Base-by-base conservation (phyloP, 2,888 invertebrate genomes). In the Lasius platythorax region DNA sequence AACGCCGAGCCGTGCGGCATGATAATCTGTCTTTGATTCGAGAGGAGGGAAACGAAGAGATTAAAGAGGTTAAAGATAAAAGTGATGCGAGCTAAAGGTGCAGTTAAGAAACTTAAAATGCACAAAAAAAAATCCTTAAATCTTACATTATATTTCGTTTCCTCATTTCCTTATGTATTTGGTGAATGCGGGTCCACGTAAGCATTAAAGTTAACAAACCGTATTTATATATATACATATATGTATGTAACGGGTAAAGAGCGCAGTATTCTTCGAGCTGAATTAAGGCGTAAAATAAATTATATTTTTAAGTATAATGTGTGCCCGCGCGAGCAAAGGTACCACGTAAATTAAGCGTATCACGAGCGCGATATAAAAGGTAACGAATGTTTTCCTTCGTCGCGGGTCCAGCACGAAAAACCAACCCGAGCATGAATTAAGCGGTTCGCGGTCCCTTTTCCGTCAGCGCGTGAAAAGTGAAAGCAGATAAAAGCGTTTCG, bases 381-480 rank as follows among this genome's bases (percentile, higher is more conserved):
- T 75, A 75, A 82, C 30, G 12, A 66, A 75, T 40, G 43, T 53
- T 18, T 23, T 33, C 46, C 74, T 30, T 23, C 37, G 15, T 70
- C n/a, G 67, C 50, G 46, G n/a, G 15, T 18, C 15, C 66, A 37
- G 67, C 79, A 53, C 61, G 79, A 72, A 79, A 72, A 72, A 61
- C 18, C 28, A 72, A 61, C 46, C 12, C 72, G 79, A 28, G 73
- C 61, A 61, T 8, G 18, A 79, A 79, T 79, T 61, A 72, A 79
- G 46, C 79, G 46, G 37, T 78, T 28, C 75, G 18, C 75, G 11
- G n/a, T 46, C 78, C 78, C 67, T 89, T 85, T 84, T 85, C 82
- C 82, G 70, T 78, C 67, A 84, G 79, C 72, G 85, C 78, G 72
- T 46, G 73, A 46, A 87, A 88, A 88, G 90, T 89, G 90, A 90